phyloP scores from a whole-genome alignment of 2,113 vertebrate species.

The Pteropus alecto region DNA sequence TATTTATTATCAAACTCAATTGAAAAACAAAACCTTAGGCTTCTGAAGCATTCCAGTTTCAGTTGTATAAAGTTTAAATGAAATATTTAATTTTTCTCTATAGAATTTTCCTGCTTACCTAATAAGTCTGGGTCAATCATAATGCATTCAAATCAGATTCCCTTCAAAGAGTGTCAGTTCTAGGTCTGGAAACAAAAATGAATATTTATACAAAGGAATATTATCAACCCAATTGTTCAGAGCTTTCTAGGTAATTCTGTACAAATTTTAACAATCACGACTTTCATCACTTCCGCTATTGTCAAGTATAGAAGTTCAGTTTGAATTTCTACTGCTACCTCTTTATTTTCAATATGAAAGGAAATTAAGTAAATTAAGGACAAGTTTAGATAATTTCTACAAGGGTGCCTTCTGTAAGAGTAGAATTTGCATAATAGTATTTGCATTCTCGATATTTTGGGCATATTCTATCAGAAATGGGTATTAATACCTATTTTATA shows the following conservation, averaged over 20 bases:
- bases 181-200: neutral
- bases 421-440: neutral
- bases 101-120: neutral
- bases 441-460: neutral
- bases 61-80: neutral
- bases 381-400: neutral
- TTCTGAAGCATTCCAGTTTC: neutral
- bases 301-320: neutral
- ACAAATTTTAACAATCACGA: neutral
- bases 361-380: neutral
- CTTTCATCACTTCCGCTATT: neutral
- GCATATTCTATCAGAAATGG: neutral
- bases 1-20: constrained; percentile 27
- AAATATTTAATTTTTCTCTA: constrained; percentile 34
- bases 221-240: neutral
- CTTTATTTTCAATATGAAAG: neutral
- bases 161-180: neutral
- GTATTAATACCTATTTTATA: neutral
- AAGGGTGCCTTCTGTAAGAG: neutral
- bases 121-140: neutral
- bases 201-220: neutral
- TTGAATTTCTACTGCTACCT: neutral
- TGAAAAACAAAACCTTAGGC: constrained; percentile 12
- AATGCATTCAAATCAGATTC: neutral
- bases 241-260: neutral